A percentile compares a stretch with the other conserved stretches of the same genome.
Conservation (phyloP, 2,888 invertebrate genomes). For the Drosophila ustulata region DNA sequence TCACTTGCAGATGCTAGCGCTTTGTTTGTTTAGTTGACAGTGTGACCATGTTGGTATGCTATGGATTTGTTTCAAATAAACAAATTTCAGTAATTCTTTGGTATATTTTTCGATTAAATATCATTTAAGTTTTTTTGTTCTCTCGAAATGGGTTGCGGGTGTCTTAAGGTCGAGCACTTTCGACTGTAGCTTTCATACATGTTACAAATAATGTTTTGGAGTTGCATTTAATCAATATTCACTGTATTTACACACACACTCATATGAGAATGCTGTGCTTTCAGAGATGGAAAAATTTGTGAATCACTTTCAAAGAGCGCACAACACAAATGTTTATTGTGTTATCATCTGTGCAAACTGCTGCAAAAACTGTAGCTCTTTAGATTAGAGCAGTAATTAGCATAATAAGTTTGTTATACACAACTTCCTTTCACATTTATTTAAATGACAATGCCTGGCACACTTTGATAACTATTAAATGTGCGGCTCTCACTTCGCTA, state of each 20-base stretch:
- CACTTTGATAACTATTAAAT: conserved; percentile 26
- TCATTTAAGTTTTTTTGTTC: too few species aligned
- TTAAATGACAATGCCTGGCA: conserved; percentile 18
- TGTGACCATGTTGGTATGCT: too few species aligned
- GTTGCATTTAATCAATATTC: neutral
- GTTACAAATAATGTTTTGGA: too few species aligned
- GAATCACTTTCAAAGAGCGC: conserved; percentile 8
- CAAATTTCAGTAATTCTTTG: too few species aligned
- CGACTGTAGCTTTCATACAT: too few species aligned
- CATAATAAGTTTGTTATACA: neutral
- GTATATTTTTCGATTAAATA: too few species aligned
- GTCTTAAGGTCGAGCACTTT: too few species aligned
- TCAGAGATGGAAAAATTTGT: conserved; percentile 25
- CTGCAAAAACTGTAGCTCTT: neutral
- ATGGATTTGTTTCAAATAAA: too few species aligned
- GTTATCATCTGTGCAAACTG: neutral
- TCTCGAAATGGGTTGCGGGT: too few species aligned
- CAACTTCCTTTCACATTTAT: conserved; percentile 2
- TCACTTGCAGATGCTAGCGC: too few species aligned
- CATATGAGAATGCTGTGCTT: conserved; percentile 5
- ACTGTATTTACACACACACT: neutral
- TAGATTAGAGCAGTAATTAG: neutral
- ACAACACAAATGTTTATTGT: conserved; percentile 4
- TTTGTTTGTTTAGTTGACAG: too few species aligned
- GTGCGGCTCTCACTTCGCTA: conserved; percentile 6